A percentile compares a stretch with the other conserved stretches of the same genome.
phyloP scores from a whole-genome alignment of 1,140 invertebrate genomes.

The Dermatophagoides farinae region DNA sequence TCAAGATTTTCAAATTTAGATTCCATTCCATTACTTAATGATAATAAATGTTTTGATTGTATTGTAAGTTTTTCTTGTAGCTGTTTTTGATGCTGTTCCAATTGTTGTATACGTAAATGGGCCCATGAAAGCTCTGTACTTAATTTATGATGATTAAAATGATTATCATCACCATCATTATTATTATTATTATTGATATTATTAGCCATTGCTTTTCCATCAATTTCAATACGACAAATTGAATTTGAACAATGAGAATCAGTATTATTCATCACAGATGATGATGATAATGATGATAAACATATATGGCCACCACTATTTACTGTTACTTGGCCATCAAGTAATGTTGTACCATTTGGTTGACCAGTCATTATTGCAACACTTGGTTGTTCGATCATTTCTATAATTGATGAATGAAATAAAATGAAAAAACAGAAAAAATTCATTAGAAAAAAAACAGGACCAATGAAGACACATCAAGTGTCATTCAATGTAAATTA shows the following conservation, averaged over 20 bases:
- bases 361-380: constrained; percentile 3
- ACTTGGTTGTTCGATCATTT: neutral
- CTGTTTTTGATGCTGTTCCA: constrained; percentile 29
- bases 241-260: neutral
- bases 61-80: constrained; percentile 28
- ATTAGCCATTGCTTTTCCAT: neutral
- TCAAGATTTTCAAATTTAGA: constrained; percentile 26
- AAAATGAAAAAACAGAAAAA: neutral
- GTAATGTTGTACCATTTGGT: neutral
- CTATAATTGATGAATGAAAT: neutral
- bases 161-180: constrained; percentile 29
- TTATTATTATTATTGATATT: neutral
- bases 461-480: neutral
- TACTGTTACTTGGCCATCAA: neutral
- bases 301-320: neutral
- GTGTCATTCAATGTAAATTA: too few relatives aligned
- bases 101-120: constrained; percentile 27
- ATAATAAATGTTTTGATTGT: constrained; percentile 25
- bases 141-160: constrained; percentile 7
- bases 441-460: neutral
- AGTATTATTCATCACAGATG: neutral
- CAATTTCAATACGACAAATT: neutral
- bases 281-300: too few relatives aligned
- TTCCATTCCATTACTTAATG: constrained; percentile 12
- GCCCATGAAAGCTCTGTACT: constrained; percentile 29